Evolutionary conservation across 1,140 invertebrate genomes (phyloP).

Genomic region (Listronotus oregonensis): DNA sequence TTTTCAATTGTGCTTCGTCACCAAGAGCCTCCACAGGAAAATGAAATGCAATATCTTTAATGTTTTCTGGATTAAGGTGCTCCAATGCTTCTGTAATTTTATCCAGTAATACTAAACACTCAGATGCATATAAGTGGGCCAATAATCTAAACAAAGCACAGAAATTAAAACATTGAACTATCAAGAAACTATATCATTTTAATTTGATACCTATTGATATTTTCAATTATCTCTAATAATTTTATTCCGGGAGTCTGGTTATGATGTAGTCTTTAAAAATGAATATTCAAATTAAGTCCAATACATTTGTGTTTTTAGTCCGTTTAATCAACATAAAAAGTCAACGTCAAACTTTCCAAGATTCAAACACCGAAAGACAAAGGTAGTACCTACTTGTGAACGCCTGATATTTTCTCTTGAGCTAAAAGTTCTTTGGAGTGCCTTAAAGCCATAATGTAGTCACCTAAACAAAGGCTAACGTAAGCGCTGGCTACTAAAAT

Average conservation of each 20-base stretch:
- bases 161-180: too few relatives aligned
- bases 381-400: constrained; percentile 65
- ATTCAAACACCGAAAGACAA: too few relatives aligned
- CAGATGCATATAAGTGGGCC: constrained; percentile 86
- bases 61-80: constrained; percentile 79
- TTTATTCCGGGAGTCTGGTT: too few relatives aligned
- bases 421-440: constrained; percentile 72
- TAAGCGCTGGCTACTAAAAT: constrained; percentile 82
- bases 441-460: constrained; percentile 80
- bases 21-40: constrained; percentile 54
- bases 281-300: constrained; percentile 5
- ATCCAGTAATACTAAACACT: constrained; percentile 84
- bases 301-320: background rate
- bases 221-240: too few relatives aligned
- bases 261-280: background rate
- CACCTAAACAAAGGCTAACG: constrained; percentile 81
- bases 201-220: too few relatives aligned
- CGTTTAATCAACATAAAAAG: too few relatives aligned
- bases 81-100: constrained; percentile 83
- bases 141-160: constrained; percentile 67
- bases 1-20: constrained; percentile 55
- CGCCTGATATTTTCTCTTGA: constrained; percentile 68
- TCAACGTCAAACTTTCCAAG: too few relatives aligned
- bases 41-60: constrained; percentile 63
- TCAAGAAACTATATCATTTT: too few relatives aligned